Base-by-base conservation (phyloP, 2,797 vertebrate genomes). In the Valencia hispanica region DNA sequence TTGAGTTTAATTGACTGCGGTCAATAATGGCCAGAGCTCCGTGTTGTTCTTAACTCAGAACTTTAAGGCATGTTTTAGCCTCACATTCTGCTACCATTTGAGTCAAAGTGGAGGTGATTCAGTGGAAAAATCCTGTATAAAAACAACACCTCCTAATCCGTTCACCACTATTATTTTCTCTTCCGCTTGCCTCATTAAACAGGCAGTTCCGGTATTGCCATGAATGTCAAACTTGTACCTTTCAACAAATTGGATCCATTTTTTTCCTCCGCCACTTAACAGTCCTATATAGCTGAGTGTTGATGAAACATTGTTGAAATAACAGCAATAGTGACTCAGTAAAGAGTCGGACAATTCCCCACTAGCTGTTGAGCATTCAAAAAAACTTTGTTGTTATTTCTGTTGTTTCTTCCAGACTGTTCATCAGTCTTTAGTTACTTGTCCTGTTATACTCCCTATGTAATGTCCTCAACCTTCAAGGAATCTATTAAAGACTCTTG, bases 291-390 rank as follows among this genome's bases (percentile, higher is more conserved):
- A 41, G n/a, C 6, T 17, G 18, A 20, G 10, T 25, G 30, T 48
- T 47, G 72, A 41, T 32, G n/a, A 68, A 8, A 75, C 30, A 32
- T 45, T 45, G 53, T 43, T 75, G 61, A 68, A 39, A 66, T n/a
- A 27, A 68, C 47, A 53, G 25, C 48, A 41, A 39, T 22, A 4
- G 25, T 53, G 1, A 53, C 17, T 41, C 17, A 22, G 47, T 34
- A 14, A 66, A 75, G 47, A 41, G 10, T 17, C 47, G 14, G 9
- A 4, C 18, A 30, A 25, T 70, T 32, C n/a, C 39, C 43, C n/a
- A 30, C 27, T 7, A 30, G 9, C 27, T 34, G 7, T 32, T 47
- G 18, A 50, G 10, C 20, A 32, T 51, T 71, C 45, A 47, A 30
- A 34, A 34, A 34, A 70, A 15, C 14, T 0, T 7, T 45, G 15